Percentiles rank a stretch among this genome's conserved stretches.
Evolutionary conservation across 2,113 vertebrate species (phyloP).

Genomic region (Mustelus asterias): DNA sequence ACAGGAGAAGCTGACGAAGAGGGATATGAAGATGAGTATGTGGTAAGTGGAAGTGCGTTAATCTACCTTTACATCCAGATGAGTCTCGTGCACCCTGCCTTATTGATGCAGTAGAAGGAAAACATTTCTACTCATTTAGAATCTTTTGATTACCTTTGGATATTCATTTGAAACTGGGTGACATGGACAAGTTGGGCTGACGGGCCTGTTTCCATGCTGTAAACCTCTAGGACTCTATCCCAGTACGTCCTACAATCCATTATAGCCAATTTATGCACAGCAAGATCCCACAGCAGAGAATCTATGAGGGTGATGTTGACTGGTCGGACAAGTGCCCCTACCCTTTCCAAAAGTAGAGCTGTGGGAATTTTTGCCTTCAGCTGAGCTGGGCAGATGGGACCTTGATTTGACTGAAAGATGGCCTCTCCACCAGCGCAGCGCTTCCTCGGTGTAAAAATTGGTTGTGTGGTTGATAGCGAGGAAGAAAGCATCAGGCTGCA

Average conservation of each 20-base stretch:
- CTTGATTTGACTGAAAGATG: neutral
- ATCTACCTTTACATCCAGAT: neutral
- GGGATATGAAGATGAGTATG: conserved; percentile 72
- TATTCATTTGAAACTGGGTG: too few species aligned
- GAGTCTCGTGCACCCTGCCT: neutral
- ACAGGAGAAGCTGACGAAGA: conserved; percentile 62
- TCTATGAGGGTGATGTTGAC: neutral
- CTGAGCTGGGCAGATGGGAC: neutral
- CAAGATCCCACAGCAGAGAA: neutral
- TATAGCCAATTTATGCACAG: neutral
- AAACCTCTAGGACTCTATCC: too few species aligned
- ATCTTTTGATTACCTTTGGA: neutral
- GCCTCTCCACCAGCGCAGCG: neutral
- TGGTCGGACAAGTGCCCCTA: neutral
- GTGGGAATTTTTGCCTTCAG: neutral
- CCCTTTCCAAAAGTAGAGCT: neutral
- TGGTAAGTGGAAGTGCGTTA: conserved; percentile 56
- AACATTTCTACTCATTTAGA: neutral
- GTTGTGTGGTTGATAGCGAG: neutral
- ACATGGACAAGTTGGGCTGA: too few species aligned
- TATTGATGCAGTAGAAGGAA: neutral
- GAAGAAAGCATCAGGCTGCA: neutral
- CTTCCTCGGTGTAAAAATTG: neutral
- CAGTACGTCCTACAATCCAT: neutral
- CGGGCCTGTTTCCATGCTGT: too few species aligned